Evolutionary conservation across 2,888 invertebrate genomes (phyloP).

Genomic region (Chymomyza procnemis): DNA sequence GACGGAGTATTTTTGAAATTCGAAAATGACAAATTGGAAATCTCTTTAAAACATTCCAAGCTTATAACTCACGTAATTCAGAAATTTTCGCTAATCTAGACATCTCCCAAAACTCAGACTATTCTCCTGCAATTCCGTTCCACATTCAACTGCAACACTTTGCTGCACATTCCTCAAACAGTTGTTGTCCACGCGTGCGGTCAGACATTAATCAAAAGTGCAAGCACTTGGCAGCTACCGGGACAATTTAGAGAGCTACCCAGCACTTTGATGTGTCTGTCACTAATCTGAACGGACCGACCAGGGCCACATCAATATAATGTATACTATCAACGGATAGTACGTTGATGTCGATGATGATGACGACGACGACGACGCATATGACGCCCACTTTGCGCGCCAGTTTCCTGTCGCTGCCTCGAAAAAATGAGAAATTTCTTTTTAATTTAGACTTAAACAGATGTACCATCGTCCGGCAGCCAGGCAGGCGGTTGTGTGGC

Average conservation of each 20-base stretch:
- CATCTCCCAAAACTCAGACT: too few species aligned
- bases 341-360: not conserved
- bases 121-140: too few species aligned
- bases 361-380: slow-evolving; percentile 1
- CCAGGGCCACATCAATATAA: slow-evolving; percentile 59
- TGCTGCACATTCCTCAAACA: slow-evolving; percentile 18
- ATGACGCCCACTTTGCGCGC: slow-evolving; percentile 61
- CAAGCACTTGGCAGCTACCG: not conserved
- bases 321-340: not conserved
- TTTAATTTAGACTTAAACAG: slow-evolving; percentile 74
- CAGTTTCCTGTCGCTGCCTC: slow-evolving; percentile 57
- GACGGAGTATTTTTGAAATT: too few species aligned
- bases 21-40: too few species aligned
- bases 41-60: too few species aligned
- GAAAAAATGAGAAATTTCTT: slow-evolving; percentile 75
- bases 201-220: not conserved
- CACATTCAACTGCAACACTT: too few species aligned
- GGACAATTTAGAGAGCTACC: not conserved
- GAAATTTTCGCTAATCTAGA: too few species aligned
- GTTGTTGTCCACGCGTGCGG: slow-evolving; percentile 3
- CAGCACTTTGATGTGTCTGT: not conserved
- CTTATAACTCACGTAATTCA: too few species aligned
- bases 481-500: slow-evolving; percentile 19
- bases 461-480: not conserved
- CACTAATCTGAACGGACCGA: not conserved